Percentiles rank a stretch among this genome's conserved stretches.
These are phyloP conservation scores for Crenichthys baileyi DNA, from an alignment of 2,797 vertebrate genomes.

Conservation along the genomic window DNA sequence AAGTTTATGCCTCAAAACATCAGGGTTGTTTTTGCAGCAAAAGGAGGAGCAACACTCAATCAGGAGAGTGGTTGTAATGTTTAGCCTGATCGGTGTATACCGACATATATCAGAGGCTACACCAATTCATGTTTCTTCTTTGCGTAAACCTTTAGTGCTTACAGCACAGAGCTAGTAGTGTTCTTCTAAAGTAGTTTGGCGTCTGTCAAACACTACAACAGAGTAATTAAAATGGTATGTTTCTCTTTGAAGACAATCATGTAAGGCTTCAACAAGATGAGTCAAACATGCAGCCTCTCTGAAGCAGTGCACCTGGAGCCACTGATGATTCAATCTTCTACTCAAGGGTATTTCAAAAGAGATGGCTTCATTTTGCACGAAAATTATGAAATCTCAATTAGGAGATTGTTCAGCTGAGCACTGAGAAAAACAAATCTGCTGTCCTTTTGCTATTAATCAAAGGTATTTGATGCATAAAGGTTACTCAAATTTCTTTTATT, in stretches of 20 bases:
- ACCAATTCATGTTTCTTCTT: slow-evolving; percentile 3
- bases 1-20: background rate
- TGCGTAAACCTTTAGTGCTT: background rate
- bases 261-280: slow-evolving; percentile 20
- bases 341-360: slow-evolving; percentile 44
- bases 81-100: background rate
- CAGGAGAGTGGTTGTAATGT: background rate
- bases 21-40: background rate
- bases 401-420: slow-evolving; percentile 41
- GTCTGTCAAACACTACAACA: slow-evolving; percentile 15
- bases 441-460: slow-evolving; percentile 58
- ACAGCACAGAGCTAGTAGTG: slow-evolving; percentile 10
- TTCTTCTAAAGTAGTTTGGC: slow-evolving; percentile 12
- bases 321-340: slow-evolving; percentile 30
- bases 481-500: slow-evolving; percentile 55
- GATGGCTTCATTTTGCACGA: slow-evolving; percentile 53
- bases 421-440: slow-evolving; percentile 31
- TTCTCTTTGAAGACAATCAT: slow-evolving; percentile 25
- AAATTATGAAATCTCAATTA: slow-evolving; percentile 53
- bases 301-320: slow-evolving; percentile 21
- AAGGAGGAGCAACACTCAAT: no score
- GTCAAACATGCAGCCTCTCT: background rate
- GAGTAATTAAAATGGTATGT: slow-evolving; percentile 38
- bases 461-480: slow-evolving; percentile 54
- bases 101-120: background rate